phyloP scores from a whole-genome alignment of 2,888 invertebrate species.

The Agrochola macilenta region DNA sequence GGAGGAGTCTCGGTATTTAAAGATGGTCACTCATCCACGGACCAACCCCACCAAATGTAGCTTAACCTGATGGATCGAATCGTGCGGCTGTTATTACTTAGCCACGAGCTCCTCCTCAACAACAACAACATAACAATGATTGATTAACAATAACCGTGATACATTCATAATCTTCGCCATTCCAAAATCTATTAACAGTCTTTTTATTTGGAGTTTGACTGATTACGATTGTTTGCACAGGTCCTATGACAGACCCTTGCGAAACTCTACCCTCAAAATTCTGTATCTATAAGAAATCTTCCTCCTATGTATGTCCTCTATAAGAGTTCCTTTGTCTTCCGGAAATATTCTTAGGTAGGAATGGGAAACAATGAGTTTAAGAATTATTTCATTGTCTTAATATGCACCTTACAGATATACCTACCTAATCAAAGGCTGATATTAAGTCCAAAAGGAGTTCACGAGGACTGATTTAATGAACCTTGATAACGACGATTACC shows the following conservation, averaged over 20 bases:
- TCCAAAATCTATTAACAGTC: background rate
- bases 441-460: background rate
- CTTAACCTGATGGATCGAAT: too few relatives aligned
- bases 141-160: background rate
- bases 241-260: conserved; percentile 13
- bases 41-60: too few relatives aligned
- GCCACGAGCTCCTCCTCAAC: too few relatives aligned
- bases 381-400: background rate
- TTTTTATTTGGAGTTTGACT: background rate
- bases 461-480: background rate
- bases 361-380: accelerated
- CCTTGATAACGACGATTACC: background rate
- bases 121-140: too few relatives aligned
- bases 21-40: too few relatives aligned
- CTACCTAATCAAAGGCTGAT: conserved; percentile 12
- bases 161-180: background rate
- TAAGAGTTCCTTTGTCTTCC: background rate
- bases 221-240: background rate
- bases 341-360: background rate
- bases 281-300: background rate
- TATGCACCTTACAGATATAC: background rate
- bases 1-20: too few relatives aligned
- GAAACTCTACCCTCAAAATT: background rate
- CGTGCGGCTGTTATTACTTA: too few relatives aligned
- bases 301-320: background rate